Conservation (phyloP, 2,888 invertebrate species). For the Prosopocoilus inquinatus region DNA sequence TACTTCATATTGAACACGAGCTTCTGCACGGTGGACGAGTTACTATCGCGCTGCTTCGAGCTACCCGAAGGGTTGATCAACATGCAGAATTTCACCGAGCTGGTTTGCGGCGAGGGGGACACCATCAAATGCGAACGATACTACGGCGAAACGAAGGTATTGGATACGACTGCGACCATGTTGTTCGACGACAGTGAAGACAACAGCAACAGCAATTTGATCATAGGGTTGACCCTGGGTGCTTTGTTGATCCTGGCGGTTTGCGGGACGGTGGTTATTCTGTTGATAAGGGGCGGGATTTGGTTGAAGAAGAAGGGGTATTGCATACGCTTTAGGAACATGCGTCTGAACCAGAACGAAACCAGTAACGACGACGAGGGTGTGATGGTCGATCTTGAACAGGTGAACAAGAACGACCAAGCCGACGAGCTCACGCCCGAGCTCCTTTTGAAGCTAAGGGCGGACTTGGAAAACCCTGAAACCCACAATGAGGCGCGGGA, state of each 20-base stretch:
- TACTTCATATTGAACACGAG: conserved; percentile 56
- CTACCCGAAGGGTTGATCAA: conserved; percentile 62
- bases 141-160: conserved; percentile 44
- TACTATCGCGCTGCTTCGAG: conserved; percentile 64
- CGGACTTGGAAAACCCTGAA: conserved; percentile 68
- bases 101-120: conserved; percentile 58
- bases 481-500: conserved; percentile 73
- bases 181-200: conserved; percentile 33
- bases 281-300: conserved; percentile 56
- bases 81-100: conserved; percentile 61
- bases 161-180: conserved; percentile 42
- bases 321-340: conserved; percentile 53
- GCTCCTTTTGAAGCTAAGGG: conserved; percentile 65
- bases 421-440: conserved; percentile 75
- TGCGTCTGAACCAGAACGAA: conserved; percentile 57
- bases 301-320: conserved; percentile 61
- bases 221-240: conserved; percentile 44
- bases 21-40: conserved; percentile 60
- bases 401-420: conserved; percentile 52
- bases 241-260: conserved; percentile 57
- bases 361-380: conserved; percentile 55
- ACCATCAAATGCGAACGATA: conserved; percentile 61
- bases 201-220: conserved; percentile 35
- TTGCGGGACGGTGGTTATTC: conserved; percentile 54
- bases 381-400: conserved; percentile 45